Evolutionary conservation across 2,797 vertebrate genomes (phyloP), one percentile per base, ranked within the genome.

Genomic region (Hydrophis major): DNA sequence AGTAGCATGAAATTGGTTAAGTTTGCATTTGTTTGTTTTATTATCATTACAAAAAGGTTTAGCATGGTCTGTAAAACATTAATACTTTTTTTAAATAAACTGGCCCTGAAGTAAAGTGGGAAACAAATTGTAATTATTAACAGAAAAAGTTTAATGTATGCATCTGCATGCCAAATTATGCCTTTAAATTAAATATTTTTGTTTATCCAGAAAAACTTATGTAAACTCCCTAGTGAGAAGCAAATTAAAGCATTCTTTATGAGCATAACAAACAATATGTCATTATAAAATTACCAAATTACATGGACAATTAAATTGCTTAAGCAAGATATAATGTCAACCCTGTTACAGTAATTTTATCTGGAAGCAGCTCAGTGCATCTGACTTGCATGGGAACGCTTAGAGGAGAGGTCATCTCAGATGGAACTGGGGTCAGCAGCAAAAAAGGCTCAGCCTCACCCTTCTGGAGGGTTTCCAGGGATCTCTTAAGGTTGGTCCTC

Each of bases 241-340:
- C 94, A 94, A 95, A 95, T 69, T 4, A 91, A 94, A 90, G 88
- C 92, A 91, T 96, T 96, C 95, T 96, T 92, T 92, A 96, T 94
- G 96, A 96, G 95, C 94, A 91, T 94, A 97, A 97, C 95, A 96
- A 97, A 96, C 95, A 97, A 96, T 96, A 95, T 95, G 97, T 97
- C 97, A 97, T 95, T 96, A 96, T 97, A 95, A 97, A 98, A 98
- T 97, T 97, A 98, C 92, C 96, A 96, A 96, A 98, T 98, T 97
- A 97, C 97, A 98, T 97, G 97, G 97, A 98, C 96, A 98, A 97
- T 98, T 98, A 98, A 96, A 95, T 96, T 96, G 97, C 97, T 98
- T 98, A 97, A 98, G 97, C 94, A 97, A 97, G 97, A 96, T 97
- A 96, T 96, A 97, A 93, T 96, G 83, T 96, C 93, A 96, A 96